Evolutionary conservation across 2,888 invertebrate genomes (phyloP).

Genomic region (Caenorhabditis sp.): DNA sequence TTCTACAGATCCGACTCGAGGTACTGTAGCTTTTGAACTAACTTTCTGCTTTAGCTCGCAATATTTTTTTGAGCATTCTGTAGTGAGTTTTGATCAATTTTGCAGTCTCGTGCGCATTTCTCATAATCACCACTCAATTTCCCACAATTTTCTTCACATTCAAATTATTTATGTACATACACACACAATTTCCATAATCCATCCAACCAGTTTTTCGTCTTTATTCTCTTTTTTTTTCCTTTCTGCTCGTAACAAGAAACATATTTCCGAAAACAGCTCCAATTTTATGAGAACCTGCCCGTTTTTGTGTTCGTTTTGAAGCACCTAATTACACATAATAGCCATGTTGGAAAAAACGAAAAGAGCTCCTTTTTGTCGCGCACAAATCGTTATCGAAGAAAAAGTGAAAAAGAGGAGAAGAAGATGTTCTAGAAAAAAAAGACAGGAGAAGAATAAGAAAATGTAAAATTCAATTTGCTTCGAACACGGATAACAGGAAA

Average conservation of each 20-base stretch:
- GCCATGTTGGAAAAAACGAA: not conserved
- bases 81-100: too few species aligned
- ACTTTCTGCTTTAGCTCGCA: too few species aligned
- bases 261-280: not conserved
- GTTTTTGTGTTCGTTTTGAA: not conserved
- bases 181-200: not conserved
- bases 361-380: not conserved
- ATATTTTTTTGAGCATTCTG: too few species aligned
- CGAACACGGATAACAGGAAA: too few species aligned
- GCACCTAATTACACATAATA: constrained; percentile 3
- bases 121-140: not conserved
- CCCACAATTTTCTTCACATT: not conserved
- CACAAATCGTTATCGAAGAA: not conserved
- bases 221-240: not conserved
- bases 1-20: too few species aligned
- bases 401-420: not conserved
- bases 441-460: not conserved
- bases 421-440: not conserved
- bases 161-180: not conserved
- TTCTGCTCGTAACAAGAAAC: not conserved
- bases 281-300: not conserved
- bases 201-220: too few species aligned
- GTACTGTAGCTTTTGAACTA: too few species aligned
- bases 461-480: not conserved
- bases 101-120: not conserved